Conservation (phyloP, 2,797 vertebrate species). For the Mus caroli region DNA sequence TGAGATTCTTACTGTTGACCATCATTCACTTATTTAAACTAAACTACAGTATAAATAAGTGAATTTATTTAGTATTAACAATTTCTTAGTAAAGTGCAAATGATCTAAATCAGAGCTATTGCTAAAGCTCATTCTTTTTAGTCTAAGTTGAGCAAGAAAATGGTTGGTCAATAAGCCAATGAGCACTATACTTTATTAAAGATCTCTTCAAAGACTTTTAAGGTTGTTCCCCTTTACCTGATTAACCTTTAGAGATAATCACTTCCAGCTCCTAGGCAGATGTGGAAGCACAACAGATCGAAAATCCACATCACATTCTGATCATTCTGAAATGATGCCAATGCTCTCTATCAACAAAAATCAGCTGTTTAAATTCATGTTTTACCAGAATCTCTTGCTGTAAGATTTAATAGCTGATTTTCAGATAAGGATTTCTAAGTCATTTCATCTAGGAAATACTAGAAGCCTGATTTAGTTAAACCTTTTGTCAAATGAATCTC, state of each 20-base stretch:
- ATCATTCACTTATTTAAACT: neutral
- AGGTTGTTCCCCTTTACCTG: neutral
- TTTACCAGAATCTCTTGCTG: slow-evolving; percentile 62
- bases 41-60: too few relatives aligned
- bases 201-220: neutral
- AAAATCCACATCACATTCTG: slow-evolving; percentile 15
- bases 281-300: slow-evolving; percentile 15
- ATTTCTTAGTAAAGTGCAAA: slow-evolving; percentile 13
- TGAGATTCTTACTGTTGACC: neutral
- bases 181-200: neutral
- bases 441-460: slow-evolving; percentile 52
- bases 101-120: neutral
- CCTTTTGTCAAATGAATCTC: slow-evolving; percentile 12
- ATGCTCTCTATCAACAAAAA: slow-evolving; percentile 57
- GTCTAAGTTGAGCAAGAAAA: neutral
- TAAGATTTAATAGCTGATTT: slow-evolving; percentile 58
- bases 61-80: neutral
- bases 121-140: slow-evolving; percentile 33
- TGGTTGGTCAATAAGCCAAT: neutral
- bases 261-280: neutral
- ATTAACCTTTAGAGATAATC: neutral
- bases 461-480: slow-evolving; percentile 36
- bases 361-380: slow-evolving; percentile 67
- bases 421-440: slow-evolving; percentile 66
- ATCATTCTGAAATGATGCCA: slow-evolving; percentile 58